Evolutionary conservation across 1,140 invertebrate species (phyloP).

Genomic region (Neodiprion fabricii): DNA sequence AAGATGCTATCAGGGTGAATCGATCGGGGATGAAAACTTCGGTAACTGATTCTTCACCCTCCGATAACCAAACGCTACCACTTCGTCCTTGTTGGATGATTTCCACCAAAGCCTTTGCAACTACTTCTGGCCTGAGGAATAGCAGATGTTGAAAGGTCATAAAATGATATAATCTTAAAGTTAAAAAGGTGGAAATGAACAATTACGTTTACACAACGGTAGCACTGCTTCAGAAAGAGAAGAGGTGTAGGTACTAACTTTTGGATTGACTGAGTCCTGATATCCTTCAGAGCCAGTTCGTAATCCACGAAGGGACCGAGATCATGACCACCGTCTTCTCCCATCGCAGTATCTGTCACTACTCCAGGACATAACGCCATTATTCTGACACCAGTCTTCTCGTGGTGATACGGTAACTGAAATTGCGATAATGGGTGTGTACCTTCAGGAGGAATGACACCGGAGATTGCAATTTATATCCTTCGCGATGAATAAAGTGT

Average conservation of each 20-base stretch:
- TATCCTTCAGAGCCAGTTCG: too few relatives aligned
- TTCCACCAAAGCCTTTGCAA: constrained; percentile 49
- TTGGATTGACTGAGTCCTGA: too few relatives aligned
- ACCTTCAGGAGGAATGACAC: too few relatives aligned
- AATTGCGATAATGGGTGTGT: neutral
- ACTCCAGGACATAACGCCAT: constrained; percentile 52
- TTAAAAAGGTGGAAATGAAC: too few relatives aligned
- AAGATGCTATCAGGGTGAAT: neutral
- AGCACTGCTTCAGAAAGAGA: too few relatives aligned
- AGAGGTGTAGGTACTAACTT: too few relatives aligned
- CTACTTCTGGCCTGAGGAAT: constrained; percentile 45
- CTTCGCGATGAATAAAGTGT: too few relatives aligned
- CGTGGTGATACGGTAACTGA: constrained; percentile 17
- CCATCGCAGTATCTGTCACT: constrained; percentile 51
- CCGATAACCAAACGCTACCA: constrained; percentile 53
- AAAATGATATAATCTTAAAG: too few relatives aligned
- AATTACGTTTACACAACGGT: too few relatives aligned
- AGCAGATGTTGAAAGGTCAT: too few relatives aligned
- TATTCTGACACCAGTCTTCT: constrained; percentile 48
- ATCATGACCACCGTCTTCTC: neutral
- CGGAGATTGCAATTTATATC: too few relatives aligned
- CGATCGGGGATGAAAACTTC: constrained; percentile 15
- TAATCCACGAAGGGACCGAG: too few relatives aligned
- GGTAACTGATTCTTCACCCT: constrained; percentile 47
- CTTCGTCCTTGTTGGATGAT: constrained; percentile 49